These are phyloP conservation scores for Lerista edwardsae DNA, from an alignment of 2,797 vertebrate species.

Conservation along the genomic window DNA sequence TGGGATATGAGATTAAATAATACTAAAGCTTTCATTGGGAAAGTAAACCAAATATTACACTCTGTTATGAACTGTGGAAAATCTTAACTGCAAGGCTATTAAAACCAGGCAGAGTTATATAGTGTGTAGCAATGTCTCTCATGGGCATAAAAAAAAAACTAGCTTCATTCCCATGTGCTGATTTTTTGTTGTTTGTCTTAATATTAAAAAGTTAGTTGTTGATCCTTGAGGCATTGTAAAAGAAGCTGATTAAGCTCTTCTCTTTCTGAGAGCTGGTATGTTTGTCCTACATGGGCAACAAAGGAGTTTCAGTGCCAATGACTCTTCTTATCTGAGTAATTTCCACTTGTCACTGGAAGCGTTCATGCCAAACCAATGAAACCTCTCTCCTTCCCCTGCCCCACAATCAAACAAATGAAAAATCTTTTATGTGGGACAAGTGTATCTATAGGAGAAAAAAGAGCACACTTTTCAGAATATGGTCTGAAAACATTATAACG, in stretches of 20 bases:
- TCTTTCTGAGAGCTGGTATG: not conserved
- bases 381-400: not conserved
- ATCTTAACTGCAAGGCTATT: constrained; percentile 9
- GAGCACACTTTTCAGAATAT: not conserved
- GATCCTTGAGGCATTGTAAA: not conserved
- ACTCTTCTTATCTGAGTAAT: not conserved
- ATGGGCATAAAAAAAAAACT: constrained; percentile 3
- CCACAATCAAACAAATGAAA: accelerated
- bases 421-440: not conserved
- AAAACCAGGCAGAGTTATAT: not conserved
- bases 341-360: not conserved
- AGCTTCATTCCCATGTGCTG: constrained; percentile 20
- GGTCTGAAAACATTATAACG: not conserved
- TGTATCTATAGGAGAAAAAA: not conserved
- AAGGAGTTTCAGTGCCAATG: not conserved
- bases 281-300: accelerated
- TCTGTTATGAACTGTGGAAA: not conserved
- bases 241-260: not conserved
- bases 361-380: not conserved
- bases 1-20: not conserved
- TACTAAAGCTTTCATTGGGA: not conserved
- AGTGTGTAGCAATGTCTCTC: not conserved
- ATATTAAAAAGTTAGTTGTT: not conserved
- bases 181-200: constrained; percentile 15
- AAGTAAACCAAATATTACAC: not conserved